Conservation (phyloP, 2,113 vertebrate genomes). For the Piaya cayana region DNA sequence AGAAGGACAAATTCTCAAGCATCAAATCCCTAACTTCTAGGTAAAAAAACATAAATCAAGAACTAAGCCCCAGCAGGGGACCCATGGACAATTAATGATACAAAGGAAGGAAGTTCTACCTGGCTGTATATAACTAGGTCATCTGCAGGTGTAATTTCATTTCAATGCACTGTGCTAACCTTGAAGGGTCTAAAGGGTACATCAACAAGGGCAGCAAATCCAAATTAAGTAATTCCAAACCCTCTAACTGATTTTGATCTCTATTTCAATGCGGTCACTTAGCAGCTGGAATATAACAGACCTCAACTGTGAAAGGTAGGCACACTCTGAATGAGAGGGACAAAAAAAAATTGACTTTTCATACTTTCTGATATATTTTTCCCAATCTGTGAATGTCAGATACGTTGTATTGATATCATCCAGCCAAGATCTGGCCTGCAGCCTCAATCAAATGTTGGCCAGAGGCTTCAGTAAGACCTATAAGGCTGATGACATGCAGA, state of each 20-base stretch:
- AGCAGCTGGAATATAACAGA: not conserved
- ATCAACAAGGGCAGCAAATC: not conserved
- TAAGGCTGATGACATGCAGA: not conserved
- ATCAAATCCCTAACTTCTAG: not conserved
- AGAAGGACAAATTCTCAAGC: not conserved
- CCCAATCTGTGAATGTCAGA: not conserved
- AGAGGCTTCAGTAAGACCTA: not conserved
- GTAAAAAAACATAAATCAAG: not conserved
- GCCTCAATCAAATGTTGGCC: not conserved
- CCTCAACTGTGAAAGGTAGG: not conserved
- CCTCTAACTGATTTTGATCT: not conserved
- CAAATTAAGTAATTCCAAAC: not conserved
- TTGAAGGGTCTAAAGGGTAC: not conserved
- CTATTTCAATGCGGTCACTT: not conserved
- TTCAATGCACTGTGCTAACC: not conserved
- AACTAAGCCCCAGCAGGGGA: not conserved
- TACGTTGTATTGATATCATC: not conserved
- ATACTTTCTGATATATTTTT: not conserved
- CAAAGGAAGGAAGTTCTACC: not conserved
- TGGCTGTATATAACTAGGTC: not conserved
- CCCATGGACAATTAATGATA: not conserved
- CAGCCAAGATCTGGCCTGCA: not conserved
- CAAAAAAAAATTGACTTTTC: not conserved
- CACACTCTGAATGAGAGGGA: not conserved
- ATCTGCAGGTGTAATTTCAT: not conserved